Conservation (phyloP, 2,797 vertebrate genomes). For the Siniperca obscura region DNA sequence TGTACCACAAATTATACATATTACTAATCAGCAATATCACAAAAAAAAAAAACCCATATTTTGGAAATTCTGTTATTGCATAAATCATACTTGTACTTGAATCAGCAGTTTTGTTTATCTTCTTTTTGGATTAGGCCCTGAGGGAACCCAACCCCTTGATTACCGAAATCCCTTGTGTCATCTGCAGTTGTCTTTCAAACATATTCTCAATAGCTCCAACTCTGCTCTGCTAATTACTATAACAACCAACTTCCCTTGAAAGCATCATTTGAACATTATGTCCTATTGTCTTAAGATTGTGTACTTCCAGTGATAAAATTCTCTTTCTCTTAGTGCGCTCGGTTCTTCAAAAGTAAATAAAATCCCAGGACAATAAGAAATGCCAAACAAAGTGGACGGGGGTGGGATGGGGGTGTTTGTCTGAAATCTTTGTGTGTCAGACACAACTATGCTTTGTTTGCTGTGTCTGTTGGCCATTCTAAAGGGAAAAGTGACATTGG, state of each 20-base stretch:
- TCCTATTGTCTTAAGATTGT: slow-evolving; percentile 77
- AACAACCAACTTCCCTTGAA: slow-evolving; percentile 77
- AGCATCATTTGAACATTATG: slow-evolving; percentile 77
- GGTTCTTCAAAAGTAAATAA: slow-evolving; percentile 79
- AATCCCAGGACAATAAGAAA: slow-evolving; percentile 80
- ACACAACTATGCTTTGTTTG: slow-evolving; percentile 79
- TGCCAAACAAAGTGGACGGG: slow-evolving; percentile 80
- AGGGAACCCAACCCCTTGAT: slow-evolving; percentile 78
- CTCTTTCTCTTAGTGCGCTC: slow-evolving; percentile 66
- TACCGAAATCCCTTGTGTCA: slow-evolving; percentile 82
- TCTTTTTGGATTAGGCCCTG: slow-evolving; percentile 80
- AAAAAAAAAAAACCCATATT: slow-evolving; percentile 31
- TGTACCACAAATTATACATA: not conserved
- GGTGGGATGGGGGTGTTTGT: slow-evolving; percentile 67
- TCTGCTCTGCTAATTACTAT: slow-evolving; percentile 78
- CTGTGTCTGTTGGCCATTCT: slow-evolving; percentile 75
- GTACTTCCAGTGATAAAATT: slow-evolving; percentile 76
- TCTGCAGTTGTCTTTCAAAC: slow-evolving; percentile 81
- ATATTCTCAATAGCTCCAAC: slow-evolving; percentile 77
- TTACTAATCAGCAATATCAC: slow-evolving; percentile 21
- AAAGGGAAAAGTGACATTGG: slow-evolving; percentile 87
- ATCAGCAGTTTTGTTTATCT: slow-evolving; percentile 83
- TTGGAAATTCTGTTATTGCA: slow-evolving; percentile 56
- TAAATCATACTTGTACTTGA: slow-evolving; percentile 70
- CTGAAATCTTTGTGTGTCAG: slow-evolving; percentile 82